phyloP scores from a whole-genome alignment of 1,140 invertebrate genomes.

The Bombus waltoni region DNA sequence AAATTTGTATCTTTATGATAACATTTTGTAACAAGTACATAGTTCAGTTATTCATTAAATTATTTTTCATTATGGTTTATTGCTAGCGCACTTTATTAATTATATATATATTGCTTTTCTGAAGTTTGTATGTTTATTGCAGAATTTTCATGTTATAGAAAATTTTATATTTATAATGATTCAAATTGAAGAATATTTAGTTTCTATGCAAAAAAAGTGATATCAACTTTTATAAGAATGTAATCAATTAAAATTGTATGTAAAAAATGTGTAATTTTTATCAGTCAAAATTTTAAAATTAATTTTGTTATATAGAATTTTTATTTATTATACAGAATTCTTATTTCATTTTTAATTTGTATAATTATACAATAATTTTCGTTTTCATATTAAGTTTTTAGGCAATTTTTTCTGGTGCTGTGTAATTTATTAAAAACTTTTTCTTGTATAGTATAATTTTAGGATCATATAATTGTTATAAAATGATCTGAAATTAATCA shows the following conservation, averaged over 20 bases:
- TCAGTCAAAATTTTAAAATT: background rate
- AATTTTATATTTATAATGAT: slow-evolving; percentile 1
- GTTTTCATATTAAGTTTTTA: no score
- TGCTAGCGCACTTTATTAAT: background rate
- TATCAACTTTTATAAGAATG: no score
- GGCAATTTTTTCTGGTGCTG: no score
- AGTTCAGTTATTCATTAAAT: background rate
- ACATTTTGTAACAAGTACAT: slow-evolving; percentile 14
- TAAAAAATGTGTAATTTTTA: no score
- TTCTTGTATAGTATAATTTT: no score
- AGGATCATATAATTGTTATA: no score
- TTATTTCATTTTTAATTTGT: background rate
- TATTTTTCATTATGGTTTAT: slow-evolving; percentile 1
- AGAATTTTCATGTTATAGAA: background rate
- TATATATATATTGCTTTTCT: background rate
- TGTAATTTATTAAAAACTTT: no score
- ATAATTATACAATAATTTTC: no score
- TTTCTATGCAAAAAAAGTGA: no score
- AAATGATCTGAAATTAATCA: no score
- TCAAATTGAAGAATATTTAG: no score
- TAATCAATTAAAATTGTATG: no score
- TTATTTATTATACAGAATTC: background rate
- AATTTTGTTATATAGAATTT: background rate
- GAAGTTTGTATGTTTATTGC: background rate
- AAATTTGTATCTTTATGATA: background rate